A percentile compares a stretch with the other conserved stretches of the same genome.
These are phyloP conservation scores for Loriculus beryllinus DNA, from an alignment of 2,797 vertebrate genomes.

Conservation along the genomic window DNA sequence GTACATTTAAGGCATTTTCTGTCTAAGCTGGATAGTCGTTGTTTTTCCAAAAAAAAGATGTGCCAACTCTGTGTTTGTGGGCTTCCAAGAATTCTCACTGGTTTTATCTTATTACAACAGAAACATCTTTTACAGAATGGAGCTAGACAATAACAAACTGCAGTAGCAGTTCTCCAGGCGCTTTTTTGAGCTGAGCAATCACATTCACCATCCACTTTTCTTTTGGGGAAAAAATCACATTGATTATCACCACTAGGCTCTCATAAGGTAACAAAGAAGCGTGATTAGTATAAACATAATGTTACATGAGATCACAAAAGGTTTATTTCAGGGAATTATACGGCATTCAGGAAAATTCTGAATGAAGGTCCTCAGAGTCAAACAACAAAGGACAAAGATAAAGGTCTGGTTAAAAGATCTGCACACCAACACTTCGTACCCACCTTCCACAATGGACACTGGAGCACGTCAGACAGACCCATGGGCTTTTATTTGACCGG, in stretches of 20 bases:
- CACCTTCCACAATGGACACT: constrained; percentile 97
- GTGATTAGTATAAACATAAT: neutral
- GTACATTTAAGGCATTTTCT: neutral
- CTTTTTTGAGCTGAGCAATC: neutral
- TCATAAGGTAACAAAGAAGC: neutral
- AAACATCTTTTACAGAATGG: neutral
- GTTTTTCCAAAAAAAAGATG: neutral
- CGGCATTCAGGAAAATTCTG: neutral
- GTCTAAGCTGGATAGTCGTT: neutral
- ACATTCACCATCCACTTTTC: neutral
- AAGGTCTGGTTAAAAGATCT: neutral
- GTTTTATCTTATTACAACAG: neutral
- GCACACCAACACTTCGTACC: constrained; percentile 21
- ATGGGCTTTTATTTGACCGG: constrained; percentile 97
- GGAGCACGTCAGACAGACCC: constrained; percentile 97
- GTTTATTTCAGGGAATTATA: neutral
- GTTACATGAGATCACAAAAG: neutral
- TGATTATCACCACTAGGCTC: neutral
- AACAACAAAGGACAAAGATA: neutral
- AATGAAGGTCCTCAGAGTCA: neutral
- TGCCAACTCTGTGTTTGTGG: neutral
- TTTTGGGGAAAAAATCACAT: neutral
- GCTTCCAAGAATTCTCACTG: neutral
- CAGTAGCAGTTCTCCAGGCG: neutral
- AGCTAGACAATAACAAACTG: neutral